Percentiles rank a stretch among this genome's conserved stretches.
phyloP scores from a whole-genome alignment of 2,113 vertebrate species.

The Chloroceryle aenea region DNA sequence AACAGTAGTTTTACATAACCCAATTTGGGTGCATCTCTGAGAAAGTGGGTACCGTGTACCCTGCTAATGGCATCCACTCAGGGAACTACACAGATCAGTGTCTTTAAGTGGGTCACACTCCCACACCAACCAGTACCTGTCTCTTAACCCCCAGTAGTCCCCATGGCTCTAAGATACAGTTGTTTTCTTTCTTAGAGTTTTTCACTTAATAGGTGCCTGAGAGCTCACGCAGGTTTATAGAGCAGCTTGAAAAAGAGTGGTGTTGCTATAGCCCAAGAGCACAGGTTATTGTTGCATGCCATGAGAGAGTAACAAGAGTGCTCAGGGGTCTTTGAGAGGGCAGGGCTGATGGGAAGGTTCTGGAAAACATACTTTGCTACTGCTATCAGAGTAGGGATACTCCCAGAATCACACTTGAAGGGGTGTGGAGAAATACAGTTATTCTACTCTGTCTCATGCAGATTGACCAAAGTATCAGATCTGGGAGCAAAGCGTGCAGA shows the following conservation, averaged over 20 bases:
- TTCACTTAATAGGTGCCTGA: neutral
- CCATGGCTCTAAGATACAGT: neutral
- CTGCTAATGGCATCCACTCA: neutral
- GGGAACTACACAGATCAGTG: neutral
- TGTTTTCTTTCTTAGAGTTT: neutral
- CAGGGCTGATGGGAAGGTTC: neutral
- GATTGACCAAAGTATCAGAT: neutral
- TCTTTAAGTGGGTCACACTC: neutral
- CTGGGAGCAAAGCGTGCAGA: neutral
- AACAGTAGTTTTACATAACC: neutral
- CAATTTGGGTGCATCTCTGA: neutral
- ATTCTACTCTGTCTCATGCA: neutral
- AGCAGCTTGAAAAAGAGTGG: neutral
- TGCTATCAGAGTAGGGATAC: neutral
- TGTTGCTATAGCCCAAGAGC: neutral
- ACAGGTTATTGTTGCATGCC: neutral
- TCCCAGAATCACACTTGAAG: neutral
- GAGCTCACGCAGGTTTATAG: fast-evolving
- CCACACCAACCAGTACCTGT: neutral
- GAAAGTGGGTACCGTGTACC: neutral
- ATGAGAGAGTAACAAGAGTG: neutral
- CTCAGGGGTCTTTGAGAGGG: neutral
- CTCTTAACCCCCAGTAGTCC: neutral
- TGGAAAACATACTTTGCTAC: neutral
- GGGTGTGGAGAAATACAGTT: neutral